Conservation (phyloP, 2,113 vertebrate genomes). For the Ammodytes marinus region DNA sequence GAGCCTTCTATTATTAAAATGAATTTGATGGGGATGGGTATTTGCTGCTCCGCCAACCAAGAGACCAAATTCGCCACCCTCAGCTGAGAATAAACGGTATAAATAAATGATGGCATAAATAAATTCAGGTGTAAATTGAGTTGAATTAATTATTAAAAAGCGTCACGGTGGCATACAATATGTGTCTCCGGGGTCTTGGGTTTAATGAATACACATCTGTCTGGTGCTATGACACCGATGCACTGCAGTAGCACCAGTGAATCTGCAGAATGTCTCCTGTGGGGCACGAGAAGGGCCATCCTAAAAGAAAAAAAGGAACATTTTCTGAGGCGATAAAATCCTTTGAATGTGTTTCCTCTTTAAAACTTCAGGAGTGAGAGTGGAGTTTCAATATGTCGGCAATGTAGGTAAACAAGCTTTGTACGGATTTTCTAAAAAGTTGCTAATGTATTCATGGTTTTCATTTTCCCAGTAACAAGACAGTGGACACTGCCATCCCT, state of each 20-base stretch:
- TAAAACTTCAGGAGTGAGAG: slow-evolving; percentile 23
- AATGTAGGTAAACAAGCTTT: not conserved
- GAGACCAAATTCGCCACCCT: slow-evolving; percentile 47
- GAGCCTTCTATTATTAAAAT: slow-evolving; percentile 88
- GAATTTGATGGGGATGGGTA: slow-evolving; percentile 78
- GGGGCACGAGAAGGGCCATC: slow-evolving; percentile 12
- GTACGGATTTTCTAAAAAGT: not conserved
- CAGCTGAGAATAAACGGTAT: slow-evolving; percentile 66
- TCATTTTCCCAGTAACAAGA: not conserved
- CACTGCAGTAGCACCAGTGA: slow-evolving; percentile 23
- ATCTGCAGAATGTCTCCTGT: slow-evolving; percentile 34
- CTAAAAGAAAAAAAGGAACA: not conserved
- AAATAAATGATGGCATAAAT: slow-evolving; percentile 84
- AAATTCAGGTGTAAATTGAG: slow-evolving; percentile 83
- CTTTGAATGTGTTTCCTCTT: slow-evolving; percentile 27
- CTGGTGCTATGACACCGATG: slow-evolving; percentile 54
- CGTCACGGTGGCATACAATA: slow-evolving; percentile 46
- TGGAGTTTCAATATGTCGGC: not conserved
- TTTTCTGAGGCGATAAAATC: not conserved
- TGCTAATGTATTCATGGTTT: not conserved
- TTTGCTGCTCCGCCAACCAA: slow-evolving; percentile 59
- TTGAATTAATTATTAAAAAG: slow-evolving; percentile 84
- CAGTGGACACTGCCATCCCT: not conserved
- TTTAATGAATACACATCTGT: slow-evolving; percentile 74
- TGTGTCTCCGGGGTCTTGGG: slow-evolving; percentile 53